Conservation (phyloP, 2,888 invertebrate species). For the Esperia sulphurella region DNA sequence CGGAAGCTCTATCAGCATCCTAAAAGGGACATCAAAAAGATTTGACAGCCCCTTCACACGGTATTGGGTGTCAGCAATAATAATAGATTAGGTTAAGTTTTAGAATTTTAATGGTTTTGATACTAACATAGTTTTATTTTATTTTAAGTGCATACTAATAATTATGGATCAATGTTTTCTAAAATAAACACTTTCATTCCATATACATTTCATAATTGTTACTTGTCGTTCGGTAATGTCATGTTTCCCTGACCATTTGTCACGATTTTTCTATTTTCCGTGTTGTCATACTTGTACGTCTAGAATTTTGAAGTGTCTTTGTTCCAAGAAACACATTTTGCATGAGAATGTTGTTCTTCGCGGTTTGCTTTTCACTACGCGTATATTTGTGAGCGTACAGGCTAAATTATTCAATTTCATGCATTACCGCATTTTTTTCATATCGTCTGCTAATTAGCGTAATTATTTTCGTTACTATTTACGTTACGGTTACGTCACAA, state of each 20-base stretch:
- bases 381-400: slow-evolving; percentile 8
- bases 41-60: too few relatives aligned
- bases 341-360: neutral
- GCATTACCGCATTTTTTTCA: slow-evolving; percentile 17
- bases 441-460: slow-evolving; percentile 24
- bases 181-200: too few relatives aligned
- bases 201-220: slow-evolving; percentile 28
- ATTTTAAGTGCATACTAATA: too few relatives aligned
- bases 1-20: too few relatives aligned
- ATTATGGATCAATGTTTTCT: too few relatives aligned
- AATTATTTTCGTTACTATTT: slow-evolving; percentile 28
- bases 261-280: slow-evolving; percentile 5
- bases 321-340: neutral
- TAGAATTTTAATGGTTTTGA: too few relatives aligned
- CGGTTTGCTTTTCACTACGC: slow-evolving; percentile 6
- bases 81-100: too few relatives aligned
- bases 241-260: slow-evolving; percentile 22
- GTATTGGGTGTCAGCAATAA: too few relatives aligned
- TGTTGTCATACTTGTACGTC: neutral
- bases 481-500: slow-evolving; percentile 21
- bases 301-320: slow-evolving; percentile 2
- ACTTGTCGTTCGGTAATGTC: slow-evolving; percentile 30
- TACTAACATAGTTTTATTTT: too few relatives aligned
- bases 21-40: too few relatives aligned
- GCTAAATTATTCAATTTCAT: slow-evolving; percentile 17